These are phyloP conservation scores for Lacanobia oleracea DNA, from an alignment of 2,888 invertebrate species.

Conservation along the genomic window DNA sequence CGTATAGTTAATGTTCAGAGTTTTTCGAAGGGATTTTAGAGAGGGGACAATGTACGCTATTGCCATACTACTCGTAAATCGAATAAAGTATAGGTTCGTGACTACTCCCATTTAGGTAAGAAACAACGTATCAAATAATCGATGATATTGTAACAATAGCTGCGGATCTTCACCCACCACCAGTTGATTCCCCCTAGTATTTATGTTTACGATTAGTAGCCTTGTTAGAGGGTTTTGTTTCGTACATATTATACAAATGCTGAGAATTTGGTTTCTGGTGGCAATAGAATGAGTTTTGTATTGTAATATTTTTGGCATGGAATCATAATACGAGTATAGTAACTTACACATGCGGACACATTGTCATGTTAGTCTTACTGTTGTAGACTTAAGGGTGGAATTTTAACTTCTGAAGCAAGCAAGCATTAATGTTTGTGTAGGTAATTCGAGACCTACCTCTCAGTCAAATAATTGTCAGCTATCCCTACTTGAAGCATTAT, in stretches of 20 bases:
- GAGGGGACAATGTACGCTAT: neutral
- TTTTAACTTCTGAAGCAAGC: neutral
- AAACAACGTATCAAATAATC: constrained; percentile 32
- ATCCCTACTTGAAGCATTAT: neutral
- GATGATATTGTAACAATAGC: constrained; percentile 33
- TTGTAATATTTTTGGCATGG: constrained; percentile 39
- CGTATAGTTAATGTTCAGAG: neutral
- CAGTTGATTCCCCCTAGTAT: constrained; percentile 57
- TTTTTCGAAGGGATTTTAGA: neutral
- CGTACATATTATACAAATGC: constrained; percentile 46
- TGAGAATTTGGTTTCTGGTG: constrained; percentile 33
- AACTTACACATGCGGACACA: no score
- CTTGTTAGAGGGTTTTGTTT: constrained; percentile 52
- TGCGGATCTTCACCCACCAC: constrained; percentile 45
- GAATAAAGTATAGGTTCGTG: constrained; percentile 27
- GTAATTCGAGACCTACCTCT: neutral
- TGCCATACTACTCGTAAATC: neutral
- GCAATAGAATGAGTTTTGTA: constrained; percentile 36
- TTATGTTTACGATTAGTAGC: constrained; percentile 63
- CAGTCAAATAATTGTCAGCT: no score
- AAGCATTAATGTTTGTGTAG: neutral
- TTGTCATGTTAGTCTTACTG: no score
- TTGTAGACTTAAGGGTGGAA: no score
- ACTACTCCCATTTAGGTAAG: constrained; percentile 21
- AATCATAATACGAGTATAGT: constrained; percentile 13